These are phyloP conservation scores for Alaudala cheleensis DNA, from an alignment of 2,113 vertebrate species.

Conservation along the genomic window DNA sequence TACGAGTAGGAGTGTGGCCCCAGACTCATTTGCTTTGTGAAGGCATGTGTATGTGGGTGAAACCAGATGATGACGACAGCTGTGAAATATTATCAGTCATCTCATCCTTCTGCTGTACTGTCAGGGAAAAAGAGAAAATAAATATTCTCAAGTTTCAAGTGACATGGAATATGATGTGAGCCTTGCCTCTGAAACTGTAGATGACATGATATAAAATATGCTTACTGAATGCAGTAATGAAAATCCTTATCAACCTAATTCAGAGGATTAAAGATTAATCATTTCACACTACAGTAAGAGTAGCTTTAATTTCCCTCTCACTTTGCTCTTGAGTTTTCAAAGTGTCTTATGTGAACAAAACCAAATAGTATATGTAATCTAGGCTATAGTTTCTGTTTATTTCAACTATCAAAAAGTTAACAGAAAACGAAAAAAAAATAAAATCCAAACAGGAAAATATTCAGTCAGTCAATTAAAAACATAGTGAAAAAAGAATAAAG, in stretches of 20 bases:
- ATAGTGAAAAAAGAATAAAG: neutral
- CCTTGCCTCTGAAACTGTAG: neutral
- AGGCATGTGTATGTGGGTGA: neutral
- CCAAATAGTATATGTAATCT: neutral
- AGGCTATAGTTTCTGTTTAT: neutral
- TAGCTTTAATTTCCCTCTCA: neutral
- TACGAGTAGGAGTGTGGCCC: neutral
- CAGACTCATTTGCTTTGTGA: neutral
- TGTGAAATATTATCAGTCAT: constrained; percentile 14
- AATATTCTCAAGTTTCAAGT: neutral
- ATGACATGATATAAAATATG: neutral
- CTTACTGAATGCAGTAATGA: neutral
- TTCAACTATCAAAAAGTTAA: neutral
- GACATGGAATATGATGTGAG: neutral
- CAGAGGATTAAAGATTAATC: neutral
- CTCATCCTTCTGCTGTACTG: neutral
- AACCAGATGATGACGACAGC: neutral
- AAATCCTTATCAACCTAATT: neutral
- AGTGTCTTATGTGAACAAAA: neutral
- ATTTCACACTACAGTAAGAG: neutral
- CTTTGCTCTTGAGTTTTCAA: neutral
- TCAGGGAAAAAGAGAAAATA: neutral
- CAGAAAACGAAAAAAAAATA: neutral
- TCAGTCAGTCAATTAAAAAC: neutral
- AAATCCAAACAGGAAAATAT: neutral